Conservation (phyloP, 2,113 vertebrate genomes). For the Formicarius rufipectus region DNA sequence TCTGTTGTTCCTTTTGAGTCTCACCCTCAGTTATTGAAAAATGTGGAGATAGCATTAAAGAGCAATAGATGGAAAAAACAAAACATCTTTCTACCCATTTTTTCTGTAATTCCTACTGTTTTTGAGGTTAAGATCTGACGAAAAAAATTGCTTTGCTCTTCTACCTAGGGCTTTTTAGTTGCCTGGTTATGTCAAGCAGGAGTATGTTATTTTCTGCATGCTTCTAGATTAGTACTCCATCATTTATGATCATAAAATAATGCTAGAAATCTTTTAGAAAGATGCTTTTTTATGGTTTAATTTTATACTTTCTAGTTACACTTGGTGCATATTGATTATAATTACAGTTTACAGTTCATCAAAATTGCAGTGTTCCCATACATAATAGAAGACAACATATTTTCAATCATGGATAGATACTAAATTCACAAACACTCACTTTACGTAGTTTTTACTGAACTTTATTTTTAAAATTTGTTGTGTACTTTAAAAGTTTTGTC, state of each 20-base stretch:
- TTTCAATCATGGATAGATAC: not conserved
- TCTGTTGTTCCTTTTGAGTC: not conserved
- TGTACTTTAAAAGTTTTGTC: not conserved
- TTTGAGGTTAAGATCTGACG: not conserved
- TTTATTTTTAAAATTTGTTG: not conserved
- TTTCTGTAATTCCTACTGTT: not conserved
- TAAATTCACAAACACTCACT: not conserved
- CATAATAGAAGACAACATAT: not conserved
- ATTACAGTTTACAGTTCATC: slow-evolving; percentile 15
- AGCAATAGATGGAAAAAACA: not conserved
- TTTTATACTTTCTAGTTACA: not conserved
- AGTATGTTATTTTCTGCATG: not conserved
- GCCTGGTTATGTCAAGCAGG: not conserved
- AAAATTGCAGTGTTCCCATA: not conserved
- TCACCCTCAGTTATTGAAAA: not conserved
- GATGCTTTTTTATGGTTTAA: not conserved
- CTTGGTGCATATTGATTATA: not conserved
- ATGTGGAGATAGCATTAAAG: not conserved
- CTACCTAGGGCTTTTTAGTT: not conserved
- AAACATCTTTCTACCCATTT: not conserved
- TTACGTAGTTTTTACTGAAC: not conserved
- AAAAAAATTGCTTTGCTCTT: not conserved
- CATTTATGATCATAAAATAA: not conserved
- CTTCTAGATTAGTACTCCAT: not conserved
- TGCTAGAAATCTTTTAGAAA: not conserved